Evolutionary conservation across 2,888 invertebrate genomes (phyloP), one percentile per base, ranked within the genome.

Genomic region (Sinotaia quadrata): DNA sequence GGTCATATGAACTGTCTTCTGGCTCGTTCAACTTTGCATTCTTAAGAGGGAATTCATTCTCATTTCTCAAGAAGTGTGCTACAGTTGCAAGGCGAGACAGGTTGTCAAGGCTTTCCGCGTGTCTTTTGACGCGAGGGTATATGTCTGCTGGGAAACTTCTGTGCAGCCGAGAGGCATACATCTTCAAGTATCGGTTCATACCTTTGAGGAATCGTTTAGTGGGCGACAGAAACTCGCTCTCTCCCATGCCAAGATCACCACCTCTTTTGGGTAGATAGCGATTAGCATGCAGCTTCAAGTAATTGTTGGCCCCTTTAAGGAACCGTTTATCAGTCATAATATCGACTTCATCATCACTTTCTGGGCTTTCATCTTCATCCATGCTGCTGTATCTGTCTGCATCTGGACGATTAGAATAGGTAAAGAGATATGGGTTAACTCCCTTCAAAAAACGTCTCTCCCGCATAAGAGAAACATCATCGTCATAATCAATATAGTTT

Each of bases 391-490:
- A n/a, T n/a, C n/a, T n/a, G n/a, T n/a, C n/a, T n/a, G n/a, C n/a
- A n/a, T n/a, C n/a, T 18, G 36, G 3, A 12, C 29, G 49, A 21
- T 12, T 67, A 36, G 51, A 57, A 37, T 54, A 65, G 24, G 29
- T 24, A 10, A 21, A 31, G 10, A 65, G 36, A 52, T 65, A 65
- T 4, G 65, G 65, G 44, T 65, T 65, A 8, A 67, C 34, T 4
- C 70, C 70, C 52, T 58, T 67, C 49, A 67, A 29, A 24, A 70
- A 67, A 18, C 70, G 44, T 41, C 67, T 65, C 12, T 65, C 59
- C n/a, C 33, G n/a, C 5, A 54, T 1, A 1, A 18, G 5, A 29
- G 24, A 7, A 15, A 54, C 54, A 12, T 7, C 21, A 18, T 54
- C 54, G 8, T 8, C 27, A 29, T 1, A 1, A 29, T 54, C 31